Conservation (phyloP, 2,113 vertebrate species). For the Phycodurus eques region DNA sequence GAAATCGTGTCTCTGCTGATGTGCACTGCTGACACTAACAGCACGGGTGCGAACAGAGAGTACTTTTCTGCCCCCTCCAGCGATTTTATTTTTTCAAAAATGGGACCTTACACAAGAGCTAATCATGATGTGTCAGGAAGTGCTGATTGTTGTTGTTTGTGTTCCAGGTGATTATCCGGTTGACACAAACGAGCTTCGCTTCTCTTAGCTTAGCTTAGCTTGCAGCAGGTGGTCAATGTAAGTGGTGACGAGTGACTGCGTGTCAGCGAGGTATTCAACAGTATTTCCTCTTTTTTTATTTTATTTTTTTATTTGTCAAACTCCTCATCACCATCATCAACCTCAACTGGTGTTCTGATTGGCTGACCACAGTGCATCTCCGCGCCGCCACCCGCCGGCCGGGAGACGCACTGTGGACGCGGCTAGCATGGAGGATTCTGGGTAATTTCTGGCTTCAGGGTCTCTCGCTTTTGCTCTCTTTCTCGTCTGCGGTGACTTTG, state of each 20-base stretch:
- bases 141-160: slow-evolving; percentile 16
- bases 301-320: neutral
- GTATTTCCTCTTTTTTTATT: slow-evolving; percentile 27
- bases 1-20: too few relatives aligned
- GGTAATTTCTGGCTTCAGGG: slow-evolving; percentile 11
- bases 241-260: slow-evolving; percentile 72
- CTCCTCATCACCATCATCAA: neutral
- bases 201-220: slow-evolving; percentile 58
- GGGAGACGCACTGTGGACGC: slow-evolving; percentile 51
- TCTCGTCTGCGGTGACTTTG: slow-evolving; percentile 5
- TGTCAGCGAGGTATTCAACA: slow-evolving; percentile 73
- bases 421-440: slow-evolving; percentile 48
- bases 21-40: too few relatives aligned
- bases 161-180: slow-evolving; percentile 42
- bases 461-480: neutral
- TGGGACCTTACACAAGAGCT: too few relatives aligned
- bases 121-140: neutral
- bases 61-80: too few relatives aligned
- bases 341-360: slow-evolving; percentile 2
- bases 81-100: too few relatives aligned
- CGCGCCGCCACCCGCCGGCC: slow-evolving; percentile 16
- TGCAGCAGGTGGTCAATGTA: slow-evolving; percentile 60
- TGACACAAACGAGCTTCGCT: slow-evolving; percentile 55
- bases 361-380: slow-evolving; percentile 41
- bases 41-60: too few relatives aligned